Evolutionary conservation across 2,888 invertebrate species (phyloP).

Genomic region (Aquatica leii): DNA sequence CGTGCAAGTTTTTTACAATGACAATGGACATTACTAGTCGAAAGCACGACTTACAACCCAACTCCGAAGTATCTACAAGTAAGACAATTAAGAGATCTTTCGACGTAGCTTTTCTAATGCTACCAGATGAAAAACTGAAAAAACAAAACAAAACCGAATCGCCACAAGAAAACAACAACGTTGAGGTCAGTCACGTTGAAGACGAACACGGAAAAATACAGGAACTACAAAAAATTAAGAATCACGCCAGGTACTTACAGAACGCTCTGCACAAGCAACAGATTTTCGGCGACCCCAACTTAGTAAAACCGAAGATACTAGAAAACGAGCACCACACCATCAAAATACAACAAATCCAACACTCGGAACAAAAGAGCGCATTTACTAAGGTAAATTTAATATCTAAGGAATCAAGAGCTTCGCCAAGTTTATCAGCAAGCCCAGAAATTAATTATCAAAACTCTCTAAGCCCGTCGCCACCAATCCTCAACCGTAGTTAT

Average conservation of each 20-base stretch:
- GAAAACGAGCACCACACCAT: conserved; percentile 53
- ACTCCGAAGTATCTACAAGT: conserved; percentile 51
- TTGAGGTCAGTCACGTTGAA: conserved; percentile 54
- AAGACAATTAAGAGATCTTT: conserved; percentile 79
- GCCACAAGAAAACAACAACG: conserved; percentile 27
- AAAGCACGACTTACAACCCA: conserved; percentile 61
- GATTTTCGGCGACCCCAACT: conserved; percentile 68
- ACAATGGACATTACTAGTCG: conserved; percentile 71
- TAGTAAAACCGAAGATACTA: conserved; percentile 64
- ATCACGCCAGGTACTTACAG: conserved; percentile 48
- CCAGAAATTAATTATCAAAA: conserved; percentile 81
- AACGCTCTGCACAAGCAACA: conserved; percentile 61
- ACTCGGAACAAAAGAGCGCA: conserved; percentile 74
- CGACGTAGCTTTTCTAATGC: conserved; percentile 90
- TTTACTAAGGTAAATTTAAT: conserved; percentile 79
- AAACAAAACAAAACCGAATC: conserved; percentile 55
- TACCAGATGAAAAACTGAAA: conserved; percentile 83
- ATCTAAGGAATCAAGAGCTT: conserved; percentile 60
- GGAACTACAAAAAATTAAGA: conserved; percentile 29
- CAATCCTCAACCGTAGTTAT: conserved; percentile 57
- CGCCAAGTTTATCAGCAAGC: conserved; percentile 77
- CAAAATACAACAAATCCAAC: conserved; percentile 29
- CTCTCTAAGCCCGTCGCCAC: conserved; percentile 79
- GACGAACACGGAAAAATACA: conserved; percentile 41
- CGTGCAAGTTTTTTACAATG: conserved; percentile 60